Conservation (phyloP, 2,113 vertebrate species). For the Pungitius pungitius region DNA sequence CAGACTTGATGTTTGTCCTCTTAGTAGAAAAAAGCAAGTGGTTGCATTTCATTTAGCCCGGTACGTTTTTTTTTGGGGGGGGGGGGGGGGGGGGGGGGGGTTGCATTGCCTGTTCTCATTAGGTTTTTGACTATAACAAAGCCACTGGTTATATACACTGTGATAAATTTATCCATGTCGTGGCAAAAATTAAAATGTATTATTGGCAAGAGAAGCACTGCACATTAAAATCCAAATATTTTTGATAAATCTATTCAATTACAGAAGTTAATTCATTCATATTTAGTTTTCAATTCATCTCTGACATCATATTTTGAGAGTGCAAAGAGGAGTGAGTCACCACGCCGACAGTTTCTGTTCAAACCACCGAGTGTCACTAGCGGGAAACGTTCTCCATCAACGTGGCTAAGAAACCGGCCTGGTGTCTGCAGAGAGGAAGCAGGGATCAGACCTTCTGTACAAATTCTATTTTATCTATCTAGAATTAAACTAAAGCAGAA, state of each 20-base stretch:
- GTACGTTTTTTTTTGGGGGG: no score
- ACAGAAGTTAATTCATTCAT: neutral
- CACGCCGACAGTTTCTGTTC: conserved; percentile 19
- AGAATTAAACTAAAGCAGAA: neutral
- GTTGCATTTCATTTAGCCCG: neutral
- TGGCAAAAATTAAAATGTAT: neutral
- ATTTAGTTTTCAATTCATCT: conserved; percentile 9
- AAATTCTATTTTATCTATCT: neutral
- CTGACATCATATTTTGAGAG: conserved; percentile 5
- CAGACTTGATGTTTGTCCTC: neutral
- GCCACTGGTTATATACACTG: neutral
- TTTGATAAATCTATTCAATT: neutral
- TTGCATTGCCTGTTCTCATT: neutral
- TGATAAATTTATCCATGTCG: neutral
- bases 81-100: no score
- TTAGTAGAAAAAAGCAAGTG: neutral
- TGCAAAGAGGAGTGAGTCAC: neutral
- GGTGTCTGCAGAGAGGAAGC: conserved; percentile 3
- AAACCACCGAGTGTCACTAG: conserved; percentile 62
- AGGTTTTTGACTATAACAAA: neutral
- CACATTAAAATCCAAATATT: conserved; percentile 9
- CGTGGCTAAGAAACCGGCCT: neutral
- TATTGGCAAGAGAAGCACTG: conserved; percentile 4
- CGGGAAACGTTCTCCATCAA: conserved; percentile 10
- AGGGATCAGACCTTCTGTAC: neutral